Evolutionary conservation across 2,113 vertebrate species (phyloP), one percentile per base, ranked within the genome.

Genomic region (Saimiri boliviensis): DNA sequence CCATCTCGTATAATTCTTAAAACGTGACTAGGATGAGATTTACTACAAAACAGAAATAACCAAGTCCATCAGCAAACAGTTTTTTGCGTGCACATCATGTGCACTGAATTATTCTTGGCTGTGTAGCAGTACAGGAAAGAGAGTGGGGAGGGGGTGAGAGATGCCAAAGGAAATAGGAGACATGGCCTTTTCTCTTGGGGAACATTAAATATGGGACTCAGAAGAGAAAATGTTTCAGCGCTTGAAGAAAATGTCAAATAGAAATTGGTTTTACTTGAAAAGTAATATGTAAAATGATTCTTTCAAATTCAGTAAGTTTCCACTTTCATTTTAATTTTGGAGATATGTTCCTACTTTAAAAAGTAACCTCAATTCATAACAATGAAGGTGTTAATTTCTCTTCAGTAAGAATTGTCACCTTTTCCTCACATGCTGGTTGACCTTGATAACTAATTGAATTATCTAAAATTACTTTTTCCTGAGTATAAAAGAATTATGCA

Each of bases 351-450:
- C 40, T 88, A 83, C 9, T 58, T 95, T 84, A 85, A 58, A 84
- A 80, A 58, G 5, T 76, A 82, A 54, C 68, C 45, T 76, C 54
- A 90, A 79, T 97, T 96, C 47, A 77, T 83, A 96, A 84, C 40
- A 88, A 88, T 93, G 94, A 84, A 86, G 23, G 74, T 97, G 73
- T 85, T 94, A 84, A 94, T 97, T 95, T 96, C 58, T 94, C 60
- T 95, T 86, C 42, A 49, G 40, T 84, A 96, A 95, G 83, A 82
- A 74, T 56, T 86, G 20, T 70, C 74, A 93, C 86, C 68, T 91
- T 97, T 95, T 74, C 49, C 54, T 90, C 76, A 77, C 70, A 96
- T 87, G 80, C 81, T 92, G 88, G 52, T 82, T 91, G 52, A 93
- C n/a, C 25, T 6, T 80, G 19, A 82, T 56, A 76, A 73, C 35